phyloP scores from a whole-genome alignment of 2,797 vertebrate genomes.

The Chaenodraco wilsoni region DNA sequence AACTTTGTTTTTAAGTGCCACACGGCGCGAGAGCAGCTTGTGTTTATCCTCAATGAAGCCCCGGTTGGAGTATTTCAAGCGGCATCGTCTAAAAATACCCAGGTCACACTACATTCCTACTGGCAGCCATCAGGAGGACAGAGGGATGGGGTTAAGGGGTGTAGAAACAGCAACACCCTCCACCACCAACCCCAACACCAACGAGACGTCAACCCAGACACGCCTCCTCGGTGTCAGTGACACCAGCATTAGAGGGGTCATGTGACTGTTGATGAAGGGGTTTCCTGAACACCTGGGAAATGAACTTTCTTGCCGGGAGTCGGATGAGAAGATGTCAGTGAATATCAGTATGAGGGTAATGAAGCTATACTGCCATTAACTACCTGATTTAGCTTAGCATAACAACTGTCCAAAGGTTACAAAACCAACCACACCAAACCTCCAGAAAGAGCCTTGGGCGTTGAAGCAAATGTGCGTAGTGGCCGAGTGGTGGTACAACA shows the following conservation, averaged over 20 bases:
- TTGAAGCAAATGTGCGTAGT: too few species aligned
- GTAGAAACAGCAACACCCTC: slow-evolving; percentile 32
- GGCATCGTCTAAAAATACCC: slow-evolving; percentile 91
- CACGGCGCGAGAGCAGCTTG: slow-evolving; percentile 64
- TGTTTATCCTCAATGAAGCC: slow-evolving; percentile 90
- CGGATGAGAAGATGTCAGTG: neutral
- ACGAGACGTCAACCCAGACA: slow-evolving; percentile 10
- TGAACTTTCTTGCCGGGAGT: neutral
- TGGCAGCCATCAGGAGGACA: slow-evolving; percentile 78
- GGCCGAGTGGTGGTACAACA: too few species aligned
- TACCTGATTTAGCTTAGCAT: too few species aligned
- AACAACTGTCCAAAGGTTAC: too few species aligned
- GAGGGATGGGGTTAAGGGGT: slow-evolving; percentile 37
- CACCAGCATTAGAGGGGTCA: neutral
- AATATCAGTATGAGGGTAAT: neutral
- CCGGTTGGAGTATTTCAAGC: slow-evolving; percentile 84
- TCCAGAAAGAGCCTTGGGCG: too few species aligned
- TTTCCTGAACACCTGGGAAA: neutral
- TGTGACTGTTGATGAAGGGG: neutral
- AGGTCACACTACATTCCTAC: slow-evolving; percentile 87
- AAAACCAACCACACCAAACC: too few species aligned
- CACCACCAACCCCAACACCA: slow-evolving; percentile 17
- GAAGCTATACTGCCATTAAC: neutral
- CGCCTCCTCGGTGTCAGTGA: slow-evolving; percentile 33
- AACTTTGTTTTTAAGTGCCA: slow-evolving; percentile 43